phyloP scores from a whole-genome alignment of 2,113 vertebrate species.

The Excalfactoria chinensis region DNA sequence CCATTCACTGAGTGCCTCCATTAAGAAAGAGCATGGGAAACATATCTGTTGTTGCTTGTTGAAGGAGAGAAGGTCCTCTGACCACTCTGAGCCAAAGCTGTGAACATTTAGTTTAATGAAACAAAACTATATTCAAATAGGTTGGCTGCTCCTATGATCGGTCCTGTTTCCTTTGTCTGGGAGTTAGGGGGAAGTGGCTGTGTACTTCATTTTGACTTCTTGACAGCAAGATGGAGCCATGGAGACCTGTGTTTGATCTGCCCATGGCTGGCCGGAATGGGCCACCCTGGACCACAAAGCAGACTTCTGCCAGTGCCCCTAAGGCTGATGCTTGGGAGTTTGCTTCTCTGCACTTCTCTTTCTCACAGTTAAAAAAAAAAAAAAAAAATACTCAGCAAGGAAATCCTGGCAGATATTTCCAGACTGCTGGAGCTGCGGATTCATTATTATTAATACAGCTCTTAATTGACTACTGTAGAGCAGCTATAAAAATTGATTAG shows the following conservation, averaged over 20 bases:
- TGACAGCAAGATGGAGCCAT: neutral
- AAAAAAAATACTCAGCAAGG: neutral
- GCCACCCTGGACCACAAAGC: fast-evolving
- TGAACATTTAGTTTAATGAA: fast-evolving
- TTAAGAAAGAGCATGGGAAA: neutral
- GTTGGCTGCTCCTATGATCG: neutral
- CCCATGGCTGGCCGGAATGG: neutral
- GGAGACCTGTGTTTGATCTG: fast-evolving
- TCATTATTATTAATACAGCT: constrained; percentile 46
- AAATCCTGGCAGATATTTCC: neutral
- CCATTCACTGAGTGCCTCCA: neutral
- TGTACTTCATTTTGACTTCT: neutral
- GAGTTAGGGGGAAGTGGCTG: neutral
- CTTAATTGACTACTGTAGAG: constrained; percentile 37
- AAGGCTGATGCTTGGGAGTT: neutral
- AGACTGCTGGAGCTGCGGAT: neutral
- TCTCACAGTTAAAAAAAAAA: neutral
- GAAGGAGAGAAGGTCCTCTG: neutral
- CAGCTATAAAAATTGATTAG: constrained; percentile 57
- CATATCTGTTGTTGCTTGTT: neutral
- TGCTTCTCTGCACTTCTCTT: neutral
- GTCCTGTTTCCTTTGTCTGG: neutral
- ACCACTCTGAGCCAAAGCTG: neutral
- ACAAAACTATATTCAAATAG: neutral
- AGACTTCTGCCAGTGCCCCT: neutral